These are phyloP conservation scores for Eilema griseolum DNA, from an alignment of 2,888 invertebrate genomes.

Conservation along the genomic window DNA sequence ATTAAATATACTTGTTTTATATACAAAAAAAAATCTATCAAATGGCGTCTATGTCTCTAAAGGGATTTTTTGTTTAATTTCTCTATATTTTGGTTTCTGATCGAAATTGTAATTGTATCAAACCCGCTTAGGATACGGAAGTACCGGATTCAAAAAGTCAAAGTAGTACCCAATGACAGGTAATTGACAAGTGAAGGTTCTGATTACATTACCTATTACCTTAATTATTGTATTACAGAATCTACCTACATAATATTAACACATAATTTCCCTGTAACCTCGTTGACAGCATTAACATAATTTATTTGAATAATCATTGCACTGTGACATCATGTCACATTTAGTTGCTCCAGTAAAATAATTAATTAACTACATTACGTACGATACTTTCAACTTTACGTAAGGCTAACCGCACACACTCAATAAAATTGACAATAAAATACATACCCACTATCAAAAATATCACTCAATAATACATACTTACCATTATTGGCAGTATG, in stretches of 20 bases:
- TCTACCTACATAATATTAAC: background rate
- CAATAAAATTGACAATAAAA: background rate
- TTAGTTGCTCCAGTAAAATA: background rate
- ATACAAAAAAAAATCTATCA: too few relatives aligned
- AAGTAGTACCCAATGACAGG: conserved; percentile 2
- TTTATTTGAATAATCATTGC: conserved; percentile 5
- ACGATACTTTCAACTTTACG: background rate
- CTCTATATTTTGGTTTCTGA: too few relatives aligned
- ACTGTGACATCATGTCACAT: conserved; percentile 6
- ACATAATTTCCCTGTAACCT: conserved; percentile 5
- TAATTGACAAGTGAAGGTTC: conserved; percentile 18
- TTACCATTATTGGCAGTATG: too few relatives aligned
- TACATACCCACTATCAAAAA: too few relatives aligned
- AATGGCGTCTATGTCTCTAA: too few relatives aligned
- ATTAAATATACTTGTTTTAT: too few relatives aligned
- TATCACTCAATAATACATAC: too few relatives aligned
- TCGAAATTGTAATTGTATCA: too few relatives aligned
- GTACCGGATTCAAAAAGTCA: background rate
- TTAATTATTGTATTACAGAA: background rate
- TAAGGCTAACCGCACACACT: background rate
- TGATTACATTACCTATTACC: conserved; percentile 7
- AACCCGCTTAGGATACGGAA: background rate
- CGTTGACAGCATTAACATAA: conserved; percentile 12
- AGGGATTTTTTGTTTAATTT: too few relatives aligned
- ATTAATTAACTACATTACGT: background rate